Conservation (phyloP, 2,113 vertebrate species). For the Varanus salvator region DNA sequence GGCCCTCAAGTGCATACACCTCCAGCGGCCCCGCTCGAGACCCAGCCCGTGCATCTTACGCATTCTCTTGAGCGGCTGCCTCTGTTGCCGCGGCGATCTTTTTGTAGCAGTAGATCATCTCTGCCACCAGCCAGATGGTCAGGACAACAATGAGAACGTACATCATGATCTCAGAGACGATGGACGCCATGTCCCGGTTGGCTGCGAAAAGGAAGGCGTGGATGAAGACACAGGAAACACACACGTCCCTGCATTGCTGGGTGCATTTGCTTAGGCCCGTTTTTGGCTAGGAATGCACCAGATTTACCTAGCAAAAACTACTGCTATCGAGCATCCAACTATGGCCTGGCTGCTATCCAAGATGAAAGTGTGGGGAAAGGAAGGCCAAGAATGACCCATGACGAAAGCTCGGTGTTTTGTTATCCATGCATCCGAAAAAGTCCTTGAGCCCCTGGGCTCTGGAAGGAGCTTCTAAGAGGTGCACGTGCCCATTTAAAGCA, state of each 20-base stretch:
- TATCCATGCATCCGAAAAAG: neutral
- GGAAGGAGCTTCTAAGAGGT: no score
- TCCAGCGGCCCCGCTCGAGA: no score
- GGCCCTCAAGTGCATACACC: no score
- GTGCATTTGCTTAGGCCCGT: neutral
- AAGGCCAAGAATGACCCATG: no score
- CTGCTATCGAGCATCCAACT: neutral
- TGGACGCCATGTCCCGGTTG: slow-evolving; percentile 86
- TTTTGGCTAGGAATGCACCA: neutral
- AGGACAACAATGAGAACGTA: slow-evolving; percentile 92
- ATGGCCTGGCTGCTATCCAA: neutral
- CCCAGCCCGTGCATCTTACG: slow-evolving; percentile 75
- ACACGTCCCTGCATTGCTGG: neutral
- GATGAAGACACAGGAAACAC: neutral
- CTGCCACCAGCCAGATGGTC: slow-evolving; percentile 89
- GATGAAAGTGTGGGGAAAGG: no score
- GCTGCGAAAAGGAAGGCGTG: slow-evolving; percentile 64
- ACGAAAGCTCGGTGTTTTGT: neutral
- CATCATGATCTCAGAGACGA: slow-evolving; percentile 93
- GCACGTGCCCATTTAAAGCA: no score
- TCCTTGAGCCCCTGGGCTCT: no score
- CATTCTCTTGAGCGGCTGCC: slow-evolving; percentile 84
- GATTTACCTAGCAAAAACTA: neutral
- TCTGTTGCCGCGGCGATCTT: slow-evolving; percentile 88
- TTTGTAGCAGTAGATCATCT: slow-evolving; percentile 94